phyloP scores from a whole-genome alignment of 2,888 invertebrate genomes.

The Harpagoxenus sublaevis region DNA sequence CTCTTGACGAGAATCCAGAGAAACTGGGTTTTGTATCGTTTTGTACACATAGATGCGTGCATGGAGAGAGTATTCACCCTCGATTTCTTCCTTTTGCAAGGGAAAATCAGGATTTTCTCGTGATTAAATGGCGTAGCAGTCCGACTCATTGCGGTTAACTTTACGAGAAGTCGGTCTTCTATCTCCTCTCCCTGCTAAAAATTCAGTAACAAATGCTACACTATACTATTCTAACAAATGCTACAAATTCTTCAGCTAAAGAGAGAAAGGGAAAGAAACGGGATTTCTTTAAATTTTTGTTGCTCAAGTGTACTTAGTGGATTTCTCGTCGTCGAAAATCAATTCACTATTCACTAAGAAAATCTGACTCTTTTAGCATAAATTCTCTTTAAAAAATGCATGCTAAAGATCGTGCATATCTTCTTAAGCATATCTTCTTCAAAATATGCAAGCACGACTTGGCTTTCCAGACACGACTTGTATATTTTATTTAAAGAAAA shows the following conservation, averaged over 20 bases:
- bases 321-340: neutral
- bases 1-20: constrained; percentile 4
- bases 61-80: neutral
- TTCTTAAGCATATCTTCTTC: neutral
- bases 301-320: neutral
- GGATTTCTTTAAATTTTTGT: neutral
- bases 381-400: constrained; percentile 2
- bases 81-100: neutral
- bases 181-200: neutral
- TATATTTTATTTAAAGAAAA: constrained; percentile 22
- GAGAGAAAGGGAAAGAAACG: neutral
- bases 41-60: constrained; percentile 6
- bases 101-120: constrained; percentile 27
- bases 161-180: constrained; percentile 27
- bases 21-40: constrained; percentile 18
- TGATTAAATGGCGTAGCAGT: constrained; percentile 34
- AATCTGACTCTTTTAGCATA: neutral
- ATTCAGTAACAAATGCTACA: neutral
- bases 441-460: neutral
- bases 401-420: neutral
- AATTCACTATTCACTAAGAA: neutral
- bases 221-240: neutral
- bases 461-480: neutral
- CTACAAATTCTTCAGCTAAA: neutral
- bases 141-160: constrained; percentile 10